phyloP scores from a whole-genome alignment of 2,888 invertebrate species.

The Cheilosia impressa region DNA sequence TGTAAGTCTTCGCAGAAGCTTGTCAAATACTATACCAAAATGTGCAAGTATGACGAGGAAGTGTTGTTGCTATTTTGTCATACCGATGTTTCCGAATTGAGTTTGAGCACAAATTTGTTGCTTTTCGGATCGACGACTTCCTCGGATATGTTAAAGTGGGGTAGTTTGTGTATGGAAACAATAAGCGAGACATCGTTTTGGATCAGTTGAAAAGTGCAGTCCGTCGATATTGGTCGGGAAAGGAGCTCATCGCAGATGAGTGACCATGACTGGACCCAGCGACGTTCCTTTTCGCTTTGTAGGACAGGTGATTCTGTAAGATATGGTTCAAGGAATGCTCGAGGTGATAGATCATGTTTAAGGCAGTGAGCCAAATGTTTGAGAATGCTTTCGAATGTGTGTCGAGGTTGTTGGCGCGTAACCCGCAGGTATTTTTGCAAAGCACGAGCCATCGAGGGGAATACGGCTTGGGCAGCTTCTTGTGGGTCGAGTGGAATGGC shows the following conservation, averaged over 20 bases:
- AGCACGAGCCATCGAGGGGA: slow-evolving; percentile 97
- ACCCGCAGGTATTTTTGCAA: slow-evolving; percentile 98
- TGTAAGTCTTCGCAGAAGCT: slow-evolving; percentile 51
- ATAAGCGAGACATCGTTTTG: slow-evolving; percentile 96
- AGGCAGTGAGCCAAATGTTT: slow-evolving; percentile 95
- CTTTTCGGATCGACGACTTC: slow-evolving; percentile 98
- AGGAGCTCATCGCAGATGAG: slow-evolving; percentile 96
- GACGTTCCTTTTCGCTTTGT: slow-evolving; percentile 92
- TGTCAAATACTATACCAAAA: slow-evolving; percentile 79
- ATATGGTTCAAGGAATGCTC: slow-evolving; percentile 97
- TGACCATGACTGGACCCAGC: slow-evolving; percentile 97
- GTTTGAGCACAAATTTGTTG: slow-evolving; percentile 95
- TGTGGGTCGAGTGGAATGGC: slow-evolving; percentile 95
- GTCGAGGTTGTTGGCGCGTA: slow-evolving; percentile 97
- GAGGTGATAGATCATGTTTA: slow-evolving; percentile 96
- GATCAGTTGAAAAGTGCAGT: slow-evolving; percentile 94
- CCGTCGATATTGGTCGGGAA: slow-evolving; percentile 92
- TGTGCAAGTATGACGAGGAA: slow-evolving; percentile 82
- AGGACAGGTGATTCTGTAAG: slow-evolving; percentile 93
- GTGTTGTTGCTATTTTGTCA: slow-evolving; percentile 86
- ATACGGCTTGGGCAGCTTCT: slow-evolving; percentile 98
- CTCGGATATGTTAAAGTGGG: slow-evolving; percentile 97
- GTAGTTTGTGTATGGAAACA: slow-evolving; percentile 93
- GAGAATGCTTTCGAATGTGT: slow-evolving; percentile 96
- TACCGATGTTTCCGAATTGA: slow-evolving; percentile 98